phyloP scores from a whole-genome alignment of 2,888 invertebrate species.

The Scrobipalpa atriplicella region DNA sequence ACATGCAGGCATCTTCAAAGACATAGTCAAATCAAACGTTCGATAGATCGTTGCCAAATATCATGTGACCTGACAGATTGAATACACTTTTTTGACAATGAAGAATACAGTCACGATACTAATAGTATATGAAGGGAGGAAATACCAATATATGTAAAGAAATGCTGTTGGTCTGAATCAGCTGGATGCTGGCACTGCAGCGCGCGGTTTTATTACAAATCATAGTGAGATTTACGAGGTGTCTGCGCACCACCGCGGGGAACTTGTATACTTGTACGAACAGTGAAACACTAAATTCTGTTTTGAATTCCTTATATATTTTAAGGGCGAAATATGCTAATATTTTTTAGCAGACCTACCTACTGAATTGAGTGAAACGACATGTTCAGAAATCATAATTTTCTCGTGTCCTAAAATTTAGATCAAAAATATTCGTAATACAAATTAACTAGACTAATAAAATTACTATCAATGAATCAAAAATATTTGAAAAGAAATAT shows the following conservation, averaged over 20 bases:
- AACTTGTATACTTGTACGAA: constrained; percentile 37
- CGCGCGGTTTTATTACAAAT: constrained; percentile 55
- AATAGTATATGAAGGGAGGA: neutral
- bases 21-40: neutral
- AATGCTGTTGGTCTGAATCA: constrained; percentile 24
- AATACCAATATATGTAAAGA: constrained; percentile 20
- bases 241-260: constrained; percentile 51
- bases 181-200: constrained; percentile 44
- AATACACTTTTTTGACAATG: neutral
- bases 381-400: too few species aligned
- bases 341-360: neutral
- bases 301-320: neutral
- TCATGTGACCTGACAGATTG: too few species aligned
- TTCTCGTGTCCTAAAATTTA: too few species aligned
- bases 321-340: neutral
- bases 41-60: neutral
- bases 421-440: too few species aligned
- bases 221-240: constrained; percentile 58
- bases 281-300: constrained; percentile 16
- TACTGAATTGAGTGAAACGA: too few species aligned
- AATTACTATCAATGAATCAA: too few species aligned
- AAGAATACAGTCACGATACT: neutral
- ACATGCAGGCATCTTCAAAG: neutral
- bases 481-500: too few species aligned
- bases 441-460: too few species aligned